phyloP scores from a whole-genome alignment of 2,888 invertebrate genomes.

The Stenichneumon culpator region DNA sequence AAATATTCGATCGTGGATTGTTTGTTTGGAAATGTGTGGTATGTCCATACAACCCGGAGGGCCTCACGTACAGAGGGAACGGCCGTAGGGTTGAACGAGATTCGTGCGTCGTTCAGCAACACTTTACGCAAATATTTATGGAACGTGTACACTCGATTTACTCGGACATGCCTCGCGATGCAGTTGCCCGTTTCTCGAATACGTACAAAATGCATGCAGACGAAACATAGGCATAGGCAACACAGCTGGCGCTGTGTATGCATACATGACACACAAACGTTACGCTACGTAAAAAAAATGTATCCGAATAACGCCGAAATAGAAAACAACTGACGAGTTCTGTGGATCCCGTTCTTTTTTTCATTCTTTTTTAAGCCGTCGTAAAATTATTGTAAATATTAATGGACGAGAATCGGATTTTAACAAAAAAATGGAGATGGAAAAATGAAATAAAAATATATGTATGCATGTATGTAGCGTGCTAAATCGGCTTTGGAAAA shows the following conservation, averaged over 20 bases:
- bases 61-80: neutral
- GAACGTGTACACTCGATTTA: constrained; percentile 80
- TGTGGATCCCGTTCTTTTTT: neutral
- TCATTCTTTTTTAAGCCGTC: neutral
- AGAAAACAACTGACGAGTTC: constrained; percentile 29
- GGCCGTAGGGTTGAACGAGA: constrained; percentile 50
- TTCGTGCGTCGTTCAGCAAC: constrained; percentile 70
- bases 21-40: constrained; percentile 58
- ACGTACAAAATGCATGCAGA: constrained; percentile 24
- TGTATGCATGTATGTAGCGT: too few relatives aligned
- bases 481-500: constrained; percentile 40
- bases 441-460: neutral
- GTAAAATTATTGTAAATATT: constrained; percentile 3
- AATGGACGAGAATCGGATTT: neutral
- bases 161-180: constrained; percentile 49
- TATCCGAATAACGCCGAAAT: constrained; percentile 33
- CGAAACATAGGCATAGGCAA: constrained; percentile 6
- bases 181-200: constrained; percentile 29
- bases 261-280: constrained; percentile 16
- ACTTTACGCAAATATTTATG: constrained; percentile 82
- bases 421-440: neutral
- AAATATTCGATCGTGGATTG: constrained; percentile 66
- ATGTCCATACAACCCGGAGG: constrained; percentile 3
- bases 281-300: constrained; percentile 18
- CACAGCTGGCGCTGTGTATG: neutral